These are phyloP conservation scores for Ia io DNA, from an alignment of 2,113 vertebrate genomes.

Conservation along the genomic window DNA sequence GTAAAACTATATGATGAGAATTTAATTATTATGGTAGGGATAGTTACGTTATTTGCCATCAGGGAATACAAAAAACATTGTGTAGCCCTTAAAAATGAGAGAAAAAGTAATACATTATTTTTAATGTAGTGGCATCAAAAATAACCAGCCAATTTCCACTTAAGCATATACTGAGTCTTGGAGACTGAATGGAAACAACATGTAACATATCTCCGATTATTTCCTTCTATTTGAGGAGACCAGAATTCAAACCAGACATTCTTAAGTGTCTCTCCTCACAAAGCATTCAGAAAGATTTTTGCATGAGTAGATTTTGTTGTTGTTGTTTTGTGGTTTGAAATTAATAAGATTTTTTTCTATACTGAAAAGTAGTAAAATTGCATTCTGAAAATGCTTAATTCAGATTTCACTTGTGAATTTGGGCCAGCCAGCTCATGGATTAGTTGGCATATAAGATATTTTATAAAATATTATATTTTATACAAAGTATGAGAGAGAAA, in stretches of 20 bases:
- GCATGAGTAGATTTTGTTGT: conserved; percentile 21
- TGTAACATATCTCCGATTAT: background rate
- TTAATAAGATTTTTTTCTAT: conserved; percentile 23
- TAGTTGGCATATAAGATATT: conserved; percentile 32
- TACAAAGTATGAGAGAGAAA: background rate
- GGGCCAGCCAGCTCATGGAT: background rate
- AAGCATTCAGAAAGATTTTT: conserved; percentile 24
- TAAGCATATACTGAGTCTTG: conserved; percentile 1
- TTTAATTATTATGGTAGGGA: background rate
- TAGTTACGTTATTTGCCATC: background rate
- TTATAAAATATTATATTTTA: conserved; percentile 33
- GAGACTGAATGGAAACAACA: background rate
- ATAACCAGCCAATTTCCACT: background rate
- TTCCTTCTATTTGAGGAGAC: conserved; percentile 1
- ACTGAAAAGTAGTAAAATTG: background rate
- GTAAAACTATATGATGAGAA: background rate
- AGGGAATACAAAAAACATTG: background rate
- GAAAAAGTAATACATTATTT: background rate
- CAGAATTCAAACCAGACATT: conserved; percentile 27
- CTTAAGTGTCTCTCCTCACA: background rate
- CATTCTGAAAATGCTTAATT: background rate
- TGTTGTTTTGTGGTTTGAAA: background rate
- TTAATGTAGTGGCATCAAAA: background rate
- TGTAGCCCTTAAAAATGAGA: background rate
- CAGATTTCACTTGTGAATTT: conserved; percentile 2